Percentiles rank a stretch among this genome's conserved stretches.
These are phyloP conservation scores for Anoplopoma fimbria DNA, from an alignment of 2,113 vertebrate genomes.

Conservation along the genomic window DNA sequence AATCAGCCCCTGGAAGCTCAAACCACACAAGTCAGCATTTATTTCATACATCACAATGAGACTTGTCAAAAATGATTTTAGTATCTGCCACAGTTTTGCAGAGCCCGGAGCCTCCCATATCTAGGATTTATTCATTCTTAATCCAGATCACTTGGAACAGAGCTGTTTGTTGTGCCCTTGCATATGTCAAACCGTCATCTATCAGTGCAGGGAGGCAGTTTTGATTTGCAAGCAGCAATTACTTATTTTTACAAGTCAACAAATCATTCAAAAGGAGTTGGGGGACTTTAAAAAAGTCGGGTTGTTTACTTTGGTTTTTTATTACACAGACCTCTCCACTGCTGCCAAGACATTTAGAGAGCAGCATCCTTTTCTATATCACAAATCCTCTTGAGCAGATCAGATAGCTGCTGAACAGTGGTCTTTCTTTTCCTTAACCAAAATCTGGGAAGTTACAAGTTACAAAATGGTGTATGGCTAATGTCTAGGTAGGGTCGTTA, in stretches of 20 bases:
- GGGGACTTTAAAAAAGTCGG: neutral
- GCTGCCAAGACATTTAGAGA: neutral
- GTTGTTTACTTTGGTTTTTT: constrained; percentile 2
- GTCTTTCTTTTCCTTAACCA: neutral
- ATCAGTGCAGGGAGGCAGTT: neutral
- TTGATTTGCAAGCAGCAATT: neutral
- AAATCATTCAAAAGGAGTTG: constrained; percentile 19
- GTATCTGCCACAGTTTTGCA: constrained; percentile 15
- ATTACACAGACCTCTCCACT: neutral
- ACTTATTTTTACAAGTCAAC: constrained; percentile 3
- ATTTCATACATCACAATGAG: constrained; percentile 48
- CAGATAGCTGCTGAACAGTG: neutral
- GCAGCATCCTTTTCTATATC: neutral
- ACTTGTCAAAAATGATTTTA: constrained; percentile 32
- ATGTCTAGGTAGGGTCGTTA: neutral
- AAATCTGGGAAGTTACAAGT: no score
- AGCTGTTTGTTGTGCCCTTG: constrained; percentile 24
- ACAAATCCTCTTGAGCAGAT: neutral
- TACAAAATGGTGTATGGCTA: neutral
- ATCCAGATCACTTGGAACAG: constrained; percentile 15
- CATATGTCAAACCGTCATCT: constrained; percentile 13
- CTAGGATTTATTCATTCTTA: constrained; percentile 24
- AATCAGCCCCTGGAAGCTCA: constrained; percentile 29
- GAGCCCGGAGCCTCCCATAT: constrained; percentile 6
- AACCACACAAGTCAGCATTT: constrained; percentile 27